Conservation (phyloP, 92 coral and sea anemone species). For the Heteractis magnifica region DNA sequence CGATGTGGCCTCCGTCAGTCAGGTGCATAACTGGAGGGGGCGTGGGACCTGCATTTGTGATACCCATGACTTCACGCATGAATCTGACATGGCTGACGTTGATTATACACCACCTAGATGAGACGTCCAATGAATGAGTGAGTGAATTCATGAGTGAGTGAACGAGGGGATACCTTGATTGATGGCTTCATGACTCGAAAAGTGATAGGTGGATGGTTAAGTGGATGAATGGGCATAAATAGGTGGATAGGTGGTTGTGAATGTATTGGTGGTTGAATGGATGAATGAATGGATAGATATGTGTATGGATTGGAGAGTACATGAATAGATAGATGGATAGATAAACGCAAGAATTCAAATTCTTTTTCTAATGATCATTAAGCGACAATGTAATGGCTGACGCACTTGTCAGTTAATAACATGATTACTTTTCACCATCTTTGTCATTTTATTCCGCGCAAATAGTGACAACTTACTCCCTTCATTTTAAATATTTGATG, state of each 20-base stretch:
- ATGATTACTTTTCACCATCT: too few species aligned
- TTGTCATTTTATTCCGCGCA: too few species aligned
- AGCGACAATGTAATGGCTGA: too few species aligned
- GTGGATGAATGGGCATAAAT: background rate
- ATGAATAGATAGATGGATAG: background rate
- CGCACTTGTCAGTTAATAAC: too few species aligned
- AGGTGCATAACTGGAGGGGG: constrained; percentile 73
- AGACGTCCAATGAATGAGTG: background rate
- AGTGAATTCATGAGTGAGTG: too few species aligned
- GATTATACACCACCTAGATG: constrained; percentile 74
- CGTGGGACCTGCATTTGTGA: constrained; percentile 64
- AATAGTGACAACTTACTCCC: too few species aligned
- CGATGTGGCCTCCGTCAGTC: constrained; percentile 86
- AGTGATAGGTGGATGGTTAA: background rate
- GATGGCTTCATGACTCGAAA: background rate
- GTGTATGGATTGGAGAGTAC: background rate
- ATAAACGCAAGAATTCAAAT: too few species aligned
- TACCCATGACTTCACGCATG: constrained; percentile 61
- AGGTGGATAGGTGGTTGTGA: background rate
- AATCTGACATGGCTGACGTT: constrained; percentile 74
- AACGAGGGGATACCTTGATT: too few species aligned
- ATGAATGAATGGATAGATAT: background rate
- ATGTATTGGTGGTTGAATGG: background rate
- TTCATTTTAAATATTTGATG: background rate
- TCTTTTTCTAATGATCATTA: too few species aligned